Percentiles rank a stretch among this genome's conserved stretches.
phyloP scores from a whole-genome alignment of 2,888 invertebrate genomes.

The Rhagonycha fulva region DNA sequence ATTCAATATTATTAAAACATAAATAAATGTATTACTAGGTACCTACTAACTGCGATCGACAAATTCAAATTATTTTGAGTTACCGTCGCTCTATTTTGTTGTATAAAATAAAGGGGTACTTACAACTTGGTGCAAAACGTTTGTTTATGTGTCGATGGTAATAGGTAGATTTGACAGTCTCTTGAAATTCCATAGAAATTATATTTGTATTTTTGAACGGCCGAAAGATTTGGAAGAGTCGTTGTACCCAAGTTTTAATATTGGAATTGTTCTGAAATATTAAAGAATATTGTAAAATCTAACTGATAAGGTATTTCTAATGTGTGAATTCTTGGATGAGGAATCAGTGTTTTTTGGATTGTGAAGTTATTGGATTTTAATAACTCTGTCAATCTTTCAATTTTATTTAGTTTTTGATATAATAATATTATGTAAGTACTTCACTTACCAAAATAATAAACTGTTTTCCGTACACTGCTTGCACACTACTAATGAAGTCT shows the following conservation, averaged over 20 bases:
- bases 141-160: background rate
- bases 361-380: background rate
- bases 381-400: background rate
- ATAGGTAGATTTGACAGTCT: background rate
- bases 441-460: background rate
- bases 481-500: slow-evolving; percentile 27
- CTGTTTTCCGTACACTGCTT: slow-evolving; percentile 22
- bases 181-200: background rate
- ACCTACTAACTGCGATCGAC: no score
- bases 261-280: background rate
- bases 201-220: background rate
- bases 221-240: background rate
- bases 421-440: no score
- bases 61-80: background rate
- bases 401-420: no score
- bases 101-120: background rate
- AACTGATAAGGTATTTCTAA: background rate
- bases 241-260: background rate
- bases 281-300: background rate
- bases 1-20: background rate
- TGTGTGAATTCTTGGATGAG: background rate
- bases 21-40: background rate
- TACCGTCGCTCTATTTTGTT: background rate
- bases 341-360: background rate
- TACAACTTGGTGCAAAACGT: background rate